Evolutionary conservation across 2,797 vertebrate species (phyloP).

Genomic region (Lutjanus campechanus): DNA sequence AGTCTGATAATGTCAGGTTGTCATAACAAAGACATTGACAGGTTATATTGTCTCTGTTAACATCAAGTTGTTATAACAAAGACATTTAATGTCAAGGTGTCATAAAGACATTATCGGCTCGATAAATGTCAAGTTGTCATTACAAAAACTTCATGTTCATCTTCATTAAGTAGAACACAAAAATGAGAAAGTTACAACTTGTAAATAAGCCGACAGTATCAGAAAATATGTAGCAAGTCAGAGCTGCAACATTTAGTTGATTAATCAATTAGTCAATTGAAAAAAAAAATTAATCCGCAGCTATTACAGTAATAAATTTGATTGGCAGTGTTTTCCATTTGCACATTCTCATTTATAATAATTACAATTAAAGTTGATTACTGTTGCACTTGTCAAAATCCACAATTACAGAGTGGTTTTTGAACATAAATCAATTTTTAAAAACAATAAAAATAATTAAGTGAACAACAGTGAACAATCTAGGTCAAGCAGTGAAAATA

Average conservation of each 20-base stretch:
- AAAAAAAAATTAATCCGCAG: background rate
- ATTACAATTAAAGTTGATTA: background rate
- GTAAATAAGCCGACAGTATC: background rate
- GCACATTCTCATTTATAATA: background rate
- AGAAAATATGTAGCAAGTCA: background rate
- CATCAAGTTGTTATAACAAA: too few relatives aligned
- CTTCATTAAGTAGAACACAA: background rate
- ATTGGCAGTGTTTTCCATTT: background rate
- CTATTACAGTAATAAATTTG: background rate
- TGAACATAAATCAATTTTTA: background rate
- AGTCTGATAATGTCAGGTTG: too few relatives aligned
- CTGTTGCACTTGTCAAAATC: background rate
- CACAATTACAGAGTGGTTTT: background rate
- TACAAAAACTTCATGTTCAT: too few relatives aligned
- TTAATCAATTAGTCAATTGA: background rate
- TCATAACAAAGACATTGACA: too few relatives aligned
- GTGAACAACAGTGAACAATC: background rate
- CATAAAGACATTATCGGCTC: too few relatives aligned
- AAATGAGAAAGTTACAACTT: background rate
- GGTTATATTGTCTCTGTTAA: too few relatives aligned
- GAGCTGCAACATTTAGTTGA: background rate
- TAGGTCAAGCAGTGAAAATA: slow-evolving; percentile 2
- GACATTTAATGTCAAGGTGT: too few relatives aligned
- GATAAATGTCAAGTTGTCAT: too few relatives aligned
- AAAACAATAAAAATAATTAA: background rate